Base-by-base conservation (phyloP, 2,113 vertebrate genomes). In the Nothobranchius kuhntae region DNA sequence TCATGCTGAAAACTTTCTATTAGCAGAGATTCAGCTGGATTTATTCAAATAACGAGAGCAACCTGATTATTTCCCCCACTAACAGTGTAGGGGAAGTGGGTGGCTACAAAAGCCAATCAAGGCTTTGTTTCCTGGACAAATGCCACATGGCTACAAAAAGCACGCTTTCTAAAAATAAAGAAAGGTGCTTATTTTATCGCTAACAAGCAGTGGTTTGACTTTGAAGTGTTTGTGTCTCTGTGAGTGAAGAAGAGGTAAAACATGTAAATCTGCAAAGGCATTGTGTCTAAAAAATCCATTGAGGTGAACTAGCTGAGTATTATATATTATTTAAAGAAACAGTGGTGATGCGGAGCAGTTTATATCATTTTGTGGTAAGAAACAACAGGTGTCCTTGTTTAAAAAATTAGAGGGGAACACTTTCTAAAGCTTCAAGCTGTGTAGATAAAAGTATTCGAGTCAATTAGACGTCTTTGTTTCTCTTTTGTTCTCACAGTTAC, bases 11-110 rank as follows among this genome's bases (percentile, higher is more conserved):
- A 80, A 73, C 82, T 48, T 77, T 73, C 75, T 55, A 62, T 68
- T 51, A 48, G 62, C 61, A 48, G 42, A 65, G 63, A 52, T 71
- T 74, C 58, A 67, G 55, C 51, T 13, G 69, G 13, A 70, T 75
- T 50, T 56, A 56, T 42, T 76, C 72, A 79, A 55, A 61, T 80
- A 88, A 85, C 74, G 46, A 83, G 73, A 72, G 60, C 73, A 81
- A 36, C 51, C 36, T 54, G 78, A 78, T 70, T 75, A 54, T 38
- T 68, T 17, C 60, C 59, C 54, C 74, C 70, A 65, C 78, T 66
- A 7, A 65, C 71, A 47, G 53, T 63, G 52, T 47, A 52, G 61
- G 58, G 47, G 59, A 5, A 12, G 58, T 63, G 58, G 63, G 73
- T 54, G 68, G 71, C 57, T 69, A 26, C 3, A 15, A 53, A 48